Percentiles rank a stretch among this genome's conserved stretches.
Evolutionary conservation across 1,140 invertebrate species (phyloP).

Genomic region (Macrocentrus cingulum): DNA sequence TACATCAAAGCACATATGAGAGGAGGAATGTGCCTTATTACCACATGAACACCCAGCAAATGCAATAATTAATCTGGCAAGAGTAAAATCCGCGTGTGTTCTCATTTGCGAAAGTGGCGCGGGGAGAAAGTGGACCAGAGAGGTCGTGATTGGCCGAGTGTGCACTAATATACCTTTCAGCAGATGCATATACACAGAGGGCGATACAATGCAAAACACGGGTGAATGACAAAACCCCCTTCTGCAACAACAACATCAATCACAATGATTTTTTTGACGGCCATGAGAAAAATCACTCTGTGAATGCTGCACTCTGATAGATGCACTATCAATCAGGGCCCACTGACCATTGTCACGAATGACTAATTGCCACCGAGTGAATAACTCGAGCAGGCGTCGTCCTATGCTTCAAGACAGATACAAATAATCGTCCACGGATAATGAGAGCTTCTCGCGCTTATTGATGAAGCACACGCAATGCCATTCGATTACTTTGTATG

Average conservation of each 20-base stretch:
- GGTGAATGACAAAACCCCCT: slow-evolving; percentile 11
- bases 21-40: too few relatives aligned
- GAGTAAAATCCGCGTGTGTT: neutral
- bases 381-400: slow-evolving; percentile 19
- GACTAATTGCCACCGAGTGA: slow-evolving; percentile 41
- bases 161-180: slow-evolving; percentile 9
- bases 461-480: slow-evolving; percentile 1
- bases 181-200: too few relatives aligned
- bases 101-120: neutral
- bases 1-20: too few relatives aligned
- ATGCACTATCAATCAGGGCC: slow-evolving; percentile 40
- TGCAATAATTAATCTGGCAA: too few relatives aligned
- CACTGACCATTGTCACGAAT: slow-evolving; percentile 39
- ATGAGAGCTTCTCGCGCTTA: slow-evolving; percentile 14
- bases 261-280: slow-evolving; percentile 33
- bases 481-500: slow-evolving; percentile 14
- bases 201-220: too few relatives aligned
- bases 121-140: slow-evolving; percentile 33
- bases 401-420: slow-evolving; percentile 12
- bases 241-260: slow-evolving; percentile 38
- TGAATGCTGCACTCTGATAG: slow-evolving; percentile 13
- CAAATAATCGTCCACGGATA: slow-evolving; percentile 22
- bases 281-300: slow-evolving; percentile 24
- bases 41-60: too few relatives aligned
- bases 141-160: too few relatives aligned